phyloP scores from a whole-genome alignment of 2,113 vertebrate species.

The Anhinga rufa region DNA sequence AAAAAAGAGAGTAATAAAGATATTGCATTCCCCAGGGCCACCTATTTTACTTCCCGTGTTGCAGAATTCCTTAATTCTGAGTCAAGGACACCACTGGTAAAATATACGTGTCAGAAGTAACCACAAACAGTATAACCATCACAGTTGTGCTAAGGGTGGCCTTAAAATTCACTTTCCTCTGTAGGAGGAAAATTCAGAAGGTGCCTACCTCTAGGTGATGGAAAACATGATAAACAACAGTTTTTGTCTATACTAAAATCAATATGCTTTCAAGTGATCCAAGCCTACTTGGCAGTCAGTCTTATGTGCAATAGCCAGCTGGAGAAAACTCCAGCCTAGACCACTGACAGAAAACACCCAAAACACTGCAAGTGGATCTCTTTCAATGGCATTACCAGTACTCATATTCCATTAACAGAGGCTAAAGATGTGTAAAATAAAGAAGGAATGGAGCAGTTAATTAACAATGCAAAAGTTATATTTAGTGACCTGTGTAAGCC shows the following conservation, averaged over 20 bases:
- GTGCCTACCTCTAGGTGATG: not conserved
- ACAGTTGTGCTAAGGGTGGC: not conserved
- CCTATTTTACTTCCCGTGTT: not conserved
- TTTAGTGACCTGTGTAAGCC: not conserved
- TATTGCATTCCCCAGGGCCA: not conserved
- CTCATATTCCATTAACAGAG: not conserved
- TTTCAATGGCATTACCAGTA: not conserved
- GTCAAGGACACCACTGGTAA: not conserved
- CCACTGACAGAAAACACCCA: not conserved
- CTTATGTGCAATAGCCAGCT: not conserved
- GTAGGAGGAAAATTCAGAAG: not conserved
- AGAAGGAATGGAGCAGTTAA: not conserved
- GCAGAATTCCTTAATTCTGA: not conserved
- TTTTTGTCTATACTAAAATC: slow-evolving; percentile 20
- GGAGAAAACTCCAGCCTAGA: slow-evolving; percentile 13
- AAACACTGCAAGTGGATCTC: not conserved
- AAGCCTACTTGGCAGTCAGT: slow-evolving; percentile 23
- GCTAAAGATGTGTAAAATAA: not conserved
- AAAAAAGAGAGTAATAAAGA: not conserved
- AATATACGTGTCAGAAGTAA: not conserved
- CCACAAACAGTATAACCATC: not conserved
- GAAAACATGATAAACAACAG: slow-evolving; percentile 1
- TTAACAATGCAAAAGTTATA: not conserved
- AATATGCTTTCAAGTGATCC: slow-evolving; percentile 44
- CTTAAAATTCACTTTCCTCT: not conserved